Conservation (phyloP, 1,140 invertebrate species). For the Eubasilissa regina region DNA sequence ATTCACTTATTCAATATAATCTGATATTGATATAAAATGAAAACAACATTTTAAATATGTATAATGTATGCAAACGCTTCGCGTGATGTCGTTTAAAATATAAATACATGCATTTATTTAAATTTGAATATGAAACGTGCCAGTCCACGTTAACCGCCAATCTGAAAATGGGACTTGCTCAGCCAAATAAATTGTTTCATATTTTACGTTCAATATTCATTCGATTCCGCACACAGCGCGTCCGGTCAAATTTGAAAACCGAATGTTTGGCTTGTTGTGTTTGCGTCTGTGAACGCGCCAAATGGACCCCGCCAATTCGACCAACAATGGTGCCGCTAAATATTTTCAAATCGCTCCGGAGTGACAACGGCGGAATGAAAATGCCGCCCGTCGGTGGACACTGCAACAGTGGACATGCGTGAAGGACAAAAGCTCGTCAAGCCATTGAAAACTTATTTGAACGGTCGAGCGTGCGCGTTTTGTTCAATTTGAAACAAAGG, state of each 20-base stretch:
- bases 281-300: constrained; percentile 21
- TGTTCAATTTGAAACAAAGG: constrained; percentile 4
- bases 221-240: constrained; percentile 19
- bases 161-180: constrained; percentile 18
- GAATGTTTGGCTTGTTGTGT: constrained; percentile 31
- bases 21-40: too few relatives aligned
- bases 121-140: constrained; percentile 16
- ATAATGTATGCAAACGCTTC: not conserved
- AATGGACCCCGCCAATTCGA: constrained; percentile 10
- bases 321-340: constrained; percentile 29
- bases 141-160: constrained; percentile 1
- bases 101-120: constrained; percentile 21
- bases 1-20: too few relatives aligned
- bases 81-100: constrained; percentile 9
- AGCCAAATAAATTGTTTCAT: constrained; percentile 47
- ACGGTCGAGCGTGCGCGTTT: not conserved
- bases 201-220: constrained; percentile 45
- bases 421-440: constrained; percentile 24
- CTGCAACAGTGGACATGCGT: not conserved
- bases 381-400: not conserved
- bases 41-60: too few relatives aligned
- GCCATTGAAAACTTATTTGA: constrained; percentile 18
- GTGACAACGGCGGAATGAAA: constrained; percentile 30
- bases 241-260: constrained; percentile 40
- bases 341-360: constrained; percentile 32